These are phyloP conservation scores for Eciton burchellii DNA, from an alignment of 1,140 invertebrate species.

Conservation along the genomic window DNA sequence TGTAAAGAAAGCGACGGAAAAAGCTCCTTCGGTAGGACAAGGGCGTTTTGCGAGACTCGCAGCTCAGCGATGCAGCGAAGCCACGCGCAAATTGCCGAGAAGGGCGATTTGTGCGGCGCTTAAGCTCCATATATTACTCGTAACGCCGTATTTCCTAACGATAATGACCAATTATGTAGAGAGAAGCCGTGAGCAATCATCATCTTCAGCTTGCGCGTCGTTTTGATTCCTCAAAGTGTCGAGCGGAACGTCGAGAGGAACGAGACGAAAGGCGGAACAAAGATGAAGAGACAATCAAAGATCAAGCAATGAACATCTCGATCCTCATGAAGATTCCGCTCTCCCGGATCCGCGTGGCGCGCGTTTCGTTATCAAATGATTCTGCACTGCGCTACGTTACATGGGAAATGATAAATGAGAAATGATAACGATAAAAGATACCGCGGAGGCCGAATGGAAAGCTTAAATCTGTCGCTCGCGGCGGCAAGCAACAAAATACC, in stretches of 20 bases:
- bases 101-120: conserved; percentile 60
- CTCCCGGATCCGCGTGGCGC: too few species aligned
- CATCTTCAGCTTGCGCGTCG: too few species aligned
- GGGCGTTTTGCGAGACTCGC: conserved; percentile 34
- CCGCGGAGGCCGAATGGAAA: background rate
- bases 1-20: conserved; percentile 66
- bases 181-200: background rate
- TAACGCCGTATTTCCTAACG: conserved; percentile 16
- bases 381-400: too few species aligned
- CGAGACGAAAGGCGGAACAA: too few species aligned
- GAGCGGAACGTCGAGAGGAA: too few species aligned
- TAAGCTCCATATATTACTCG: conserved; percentile 56
- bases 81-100: conserved; percentile 15
- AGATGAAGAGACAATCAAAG: too few species aligned
- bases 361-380: too few species aligned
- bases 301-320: too few species aligned
- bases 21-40: conserved; percentile 57
- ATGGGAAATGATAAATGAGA: too few species aligned
- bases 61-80: conserved; percentile 5
- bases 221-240: too few species aligned
- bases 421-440: background rate
- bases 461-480: conserved; percentile 8
- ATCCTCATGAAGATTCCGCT: too few species aligned
- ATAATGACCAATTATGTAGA: conserved; percentile 46
- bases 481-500: conserved; percentile 33